phyloP scores from a whole-genome alignment of 2,888 invertebrate species.

The Junonia oenone region DNA sequence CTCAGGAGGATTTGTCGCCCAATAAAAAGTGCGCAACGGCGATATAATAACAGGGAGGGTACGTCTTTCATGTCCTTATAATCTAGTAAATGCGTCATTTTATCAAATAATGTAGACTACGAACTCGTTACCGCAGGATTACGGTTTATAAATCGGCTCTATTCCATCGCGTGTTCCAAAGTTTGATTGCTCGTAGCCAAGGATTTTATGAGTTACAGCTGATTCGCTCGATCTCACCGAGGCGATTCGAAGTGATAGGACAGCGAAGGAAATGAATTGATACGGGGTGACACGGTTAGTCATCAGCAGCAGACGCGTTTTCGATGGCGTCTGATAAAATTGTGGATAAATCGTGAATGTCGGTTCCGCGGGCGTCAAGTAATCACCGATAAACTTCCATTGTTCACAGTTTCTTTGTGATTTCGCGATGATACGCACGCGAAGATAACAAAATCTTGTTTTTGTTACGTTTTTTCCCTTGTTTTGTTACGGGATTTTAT shows the following conservation, averaged over 20 bases:
- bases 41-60: constrained; percentile 76
- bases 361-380: constrained; percentile 49
- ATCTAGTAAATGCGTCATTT: constrained; percentile 79
- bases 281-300: constrained; percentile 69
- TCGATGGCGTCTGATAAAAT: constrained; percentile 48
- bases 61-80: constrained; percentile 74
- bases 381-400: constrained; percentile 55
- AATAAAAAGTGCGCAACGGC: constrained; percentile 66
- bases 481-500: constrained; percentile 40
- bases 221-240: constrained; percentile 45
- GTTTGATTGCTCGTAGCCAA: constrained; percentile 34
- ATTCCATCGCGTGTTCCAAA: constrained; percentile 14
- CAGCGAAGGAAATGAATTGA: constrained; percentile 54
- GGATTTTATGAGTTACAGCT: constrained; percentile 62
- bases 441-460: constrained; percentile 62
- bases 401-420: constrained; percentile 67
- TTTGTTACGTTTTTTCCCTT: constrained; percentile 51
- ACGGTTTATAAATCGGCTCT: constrained; percentile 33
- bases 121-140: constrained; percentile 46
- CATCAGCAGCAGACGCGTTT: constrained; percentile 65
- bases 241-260: constrained; percentile 59
- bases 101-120: constrained; percentile 63
- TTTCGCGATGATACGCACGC: constrained; percentile 51
- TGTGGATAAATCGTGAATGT: constrained; percentile 42
- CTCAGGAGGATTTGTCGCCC: constrained; percentile 72